phyloP scores from a whole-genome alignment of 1,140 invertebrate genomes.

The Fopius arisanus region DNA sequence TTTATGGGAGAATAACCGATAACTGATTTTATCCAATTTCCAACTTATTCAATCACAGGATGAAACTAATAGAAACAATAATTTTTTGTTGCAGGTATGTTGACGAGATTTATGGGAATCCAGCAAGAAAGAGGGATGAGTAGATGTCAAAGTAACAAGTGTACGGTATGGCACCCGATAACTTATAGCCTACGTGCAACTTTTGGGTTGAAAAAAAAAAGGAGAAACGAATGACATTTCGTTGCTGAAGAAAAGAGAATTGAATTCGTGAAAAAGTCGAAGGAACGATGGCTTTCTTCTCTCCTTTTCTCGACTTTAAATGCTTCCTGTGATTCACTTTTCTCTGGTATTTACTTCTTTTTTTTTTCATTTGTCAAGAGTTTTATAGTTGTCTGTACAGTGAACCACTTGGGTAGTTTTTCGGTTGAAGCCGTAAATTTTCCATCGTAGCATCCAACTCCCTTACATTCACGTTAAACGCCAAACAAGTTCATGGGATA shows the following conservation, averaged over 20 bases:
- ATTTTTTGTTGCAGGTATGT: conserved; percentile 35
- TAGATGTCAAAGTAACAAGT: conserved; percentile 8
- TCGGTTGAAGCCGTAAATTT: conserved; percentile 11
- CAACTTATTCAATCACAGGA: not conserved
- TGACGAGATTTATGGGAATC: not conserved
- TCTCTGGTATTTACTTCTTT: not conserved
- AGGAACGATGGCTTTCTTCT: conserved; percentile 15
- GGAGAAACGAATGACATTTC: not conserved
- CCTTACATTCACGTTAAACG: conserved; percentile 11
- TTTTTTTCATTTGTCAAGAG: not conserved
- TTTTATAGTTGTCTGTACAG: conserved; percentile 16
- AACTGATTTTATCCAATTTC: no score
- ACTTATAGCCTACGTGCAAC: conserved; percentile 33
- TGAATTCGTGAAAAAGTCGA: conserved; percentile 30
- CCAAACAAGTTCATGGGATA: conserved; percentile 14
- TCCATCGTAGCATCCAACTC: conserved; percentile 10
- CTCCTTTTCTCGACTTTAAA: conserved; percentile 29
- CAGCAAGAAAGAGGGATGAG: not conserved
- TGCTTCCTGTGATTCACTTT: conserved; percentile 29
- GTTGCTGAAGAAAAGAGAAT: not conserved
- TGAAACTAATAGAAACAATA: conserved; percentile 8
- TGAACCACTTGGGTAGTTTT: not conserved
- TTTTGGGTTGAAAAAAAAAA: conserved; percentile 4
- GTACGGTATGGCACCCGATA: conserved; percentile 27
- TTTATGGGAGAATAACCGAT: no score